A percentile compares a stretch with the other conserved stretches of the same genome.
Conservation (phyloP, 2,113 vertebrate species). For the Pelobates fuscus region DNA sequence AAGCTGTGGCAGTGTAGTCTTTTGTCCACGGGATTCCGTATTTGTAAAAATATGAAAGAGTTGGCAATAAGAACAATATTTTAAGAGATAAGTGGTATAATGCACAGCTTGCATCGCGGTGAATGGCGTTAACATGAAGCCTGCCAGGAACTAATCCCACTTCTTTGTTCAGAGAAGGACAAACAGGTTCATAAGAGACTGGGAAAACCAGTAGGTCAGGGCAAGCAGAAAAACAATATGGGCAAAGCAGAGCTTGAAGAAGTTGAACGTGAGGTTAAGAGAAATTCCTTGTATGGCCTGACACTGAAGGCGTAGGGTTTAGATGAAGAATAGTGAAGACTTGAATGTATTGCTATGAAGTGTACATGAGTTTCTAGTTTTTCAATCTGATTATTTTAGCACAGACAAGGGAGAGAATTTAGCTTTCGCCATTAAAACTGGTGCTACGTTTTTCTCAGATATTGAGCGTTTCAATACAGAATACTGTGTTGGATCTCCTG, state of each 20-base stretch:
- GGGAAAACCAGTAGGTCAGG: conserved; percentile 44
- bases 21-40: conserved; percentile 17
- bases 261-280: no score
- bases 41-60: conserved; percentile 6
- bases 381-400: no score
- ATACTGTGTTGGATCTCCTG: no score
- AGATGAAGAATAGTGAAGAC: no score
- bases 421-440: no score
- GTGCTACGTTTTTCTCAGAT: no score
- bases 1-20: conserved; percentile 5
- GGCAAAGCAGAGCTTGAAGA: neutral
- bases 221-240: conserved; percentile 21
- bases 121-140: conserved; percentile 19
- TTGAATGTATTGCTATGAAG: no score
- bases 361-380: no score
- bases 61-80: conserved; percentile 37
- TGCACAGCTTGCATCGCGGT: conserved; percentile 21
- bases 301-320: no score
- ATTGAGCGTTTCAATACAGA: no score
- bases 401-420: no score
- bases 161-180: conserved; percentile 31
- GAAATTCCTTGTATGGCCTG: no score
- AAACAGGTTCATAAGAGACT: conserved; percentile 41
- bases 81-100: conserved; percentile 29
- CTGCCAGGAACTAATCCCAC: conserved; percentile 38